Base-by-base conservation (phyloP, 2,113 vertebrate genomes). In the Pongo abelii region DNA sequence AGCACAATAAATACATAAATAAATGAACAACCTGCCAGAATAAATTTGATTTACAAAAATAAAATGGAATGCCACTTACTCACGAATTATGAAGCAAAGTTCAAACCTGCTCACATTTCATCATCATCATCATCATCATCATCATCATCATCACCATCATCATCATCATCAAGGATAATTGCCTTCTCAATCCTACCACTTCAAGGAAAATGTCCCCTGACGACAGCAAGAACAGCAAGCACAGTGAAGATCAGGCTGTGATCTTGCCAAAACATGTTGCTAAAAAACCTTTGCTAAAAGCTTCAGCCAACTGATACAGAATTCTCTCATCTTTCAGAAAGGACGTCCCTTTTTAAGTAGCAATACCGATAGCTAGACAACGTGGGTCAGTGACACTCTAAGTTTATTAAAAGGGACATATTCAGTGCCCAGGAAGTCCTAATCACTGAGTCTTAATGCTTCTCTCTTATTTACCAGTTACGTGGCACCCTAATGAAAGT, bases 41-140 rank as follows among this genome's bases (percentile, higher is more conserved):
- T 90, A 83, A 90, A 87, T 93, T 92, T 86, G 72, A 86, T 43
- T 86, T 48, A 59, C 23, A 77, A 83, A 48, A 95, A 46, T 86
- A 84, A 59, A 69, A 32, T 75, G 48, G 61, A 3, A 64, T 16
- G 50, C 30, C 16, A 72, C 72, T 35, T 1, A 69, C 17, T n/a
- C 8, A 70, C 40, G n/a, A 78, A 80, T 35, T 25, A 64, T 3
- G 25, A 83, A n/a, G 35, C 11, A 61, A 78, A 94, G 52, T 64
- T 93, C 61, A 84, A 69, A 78, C 32, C 30, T 48, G 93, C 46
- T 81, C 30, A 70, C 10, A 14, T 43, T 64, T 64, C 77, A 52
- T 38, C 48, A 17, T 64, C 61, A 12, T 38, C 52, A 38, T 79
- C 12, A 3, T 55, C 8, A 7, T 46, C 75, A 43, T 30, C 46